Conservation (phyloP, 2,797 vertebrate genomes). For the Notoglanidium macrostoma region DNA sequence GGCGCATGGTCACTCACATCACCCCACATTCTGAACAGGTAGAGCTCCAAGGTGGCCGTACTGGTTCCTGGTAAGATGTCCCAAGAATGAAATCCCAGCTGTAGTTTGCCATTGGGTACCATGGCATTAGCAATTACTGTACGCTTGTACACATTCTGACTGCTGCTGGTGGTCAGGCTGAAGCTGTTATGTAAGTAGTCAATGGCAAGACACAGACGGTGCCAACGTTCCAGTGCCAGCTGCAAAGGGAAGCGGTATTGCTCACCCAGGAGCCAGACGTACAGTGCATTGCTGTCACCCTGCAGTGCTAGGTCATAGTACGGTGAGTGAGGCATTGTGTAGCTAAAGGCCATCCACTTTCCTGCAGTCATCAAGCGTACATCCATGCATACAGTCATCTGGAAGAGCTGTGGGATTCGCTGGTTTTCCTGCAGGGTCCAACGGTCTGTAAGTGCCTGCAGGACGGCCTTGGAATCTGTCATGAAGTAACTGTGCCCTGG, state of each 20-base stretch:
- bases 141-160: conserved; percentile 48
- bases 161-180: conserved; percentile 67
- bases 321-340: conserved; percentile 60
- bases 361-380: conserved; percentile 67
- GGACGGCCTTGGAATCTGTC: conserved; percentile 70
- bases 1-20: conserved; percentile 58
- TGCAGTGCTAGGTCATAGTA: conserved; percentile 71
- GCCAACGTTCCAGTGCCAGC: conserved; percentile 65
- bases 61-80: not conserved
- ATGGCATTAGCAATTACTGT: conserved; percentile 64
- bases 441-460: conserved; percentile 68
- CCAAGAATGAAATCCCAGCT: conserved; percentile 70
- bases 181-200: conserved; percentile 62
- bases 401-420: conserved; percentile 62
- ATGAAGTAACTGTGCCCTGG: conserved; percentile 67
- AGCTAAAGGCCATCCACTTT: conserved; percentile 76
- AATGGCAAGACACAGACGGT: conserved; percentile 71
- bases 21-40: conserved; percentile 76
- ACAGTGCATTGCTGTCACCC: conserved; percentile 68
- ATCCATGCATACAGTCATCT: conserved; percentile 74
- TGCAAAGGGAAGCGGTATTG: conserved; percentile 66
- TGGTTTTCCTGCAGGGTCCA: conserved; percentile 70
- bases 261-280: conserved; percentile 73
- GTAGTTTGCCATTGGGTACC: conserved; percentile 62
- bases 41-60: conserved; percentile 69